These are phyloP conservation scores for Drosophila bipectinata DNA, from an alignment of 1,140 invertebrate species.

Conservation along the genomic window DNA sequence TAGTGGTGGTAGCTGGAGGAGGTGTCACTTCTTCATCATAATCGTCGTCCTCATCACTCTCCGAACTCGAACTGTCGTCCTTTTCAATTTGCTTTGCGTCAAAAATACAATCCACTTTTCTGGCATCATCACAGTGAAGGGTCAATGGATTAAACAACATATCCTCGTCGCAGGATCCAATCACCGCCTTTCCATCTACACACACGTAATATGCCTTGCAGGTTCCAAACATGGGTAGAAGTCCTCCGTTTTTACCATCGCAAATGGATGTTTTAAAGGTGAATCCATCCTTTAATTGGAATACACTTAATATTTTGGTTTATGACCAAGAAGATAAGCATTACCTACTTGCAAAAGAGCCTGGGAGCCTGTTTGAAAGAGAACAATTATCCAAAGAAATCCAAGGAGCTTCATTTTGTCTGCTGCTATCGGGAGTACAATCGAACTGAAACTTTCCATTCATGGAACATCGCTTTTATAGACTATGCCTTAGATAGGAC, in stretches of 20 bases:
- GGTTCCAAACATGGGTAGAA: constrained; percentile 70
- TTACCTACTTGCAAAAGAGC: constrained; percentile 49
- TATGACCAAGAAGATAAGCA: background rate
- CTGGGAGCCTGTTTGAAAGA: constrained; percentile 18
- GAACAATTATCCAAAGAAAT: constrained; percentile 35
- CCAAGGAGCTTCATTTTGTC: constrained; percentile 38
- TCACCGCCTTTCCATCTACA: constrained; percentile 64
- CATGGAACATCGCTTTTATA: constrained; percentile 35
- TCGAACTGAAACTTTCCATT: constrained; percentile 42
- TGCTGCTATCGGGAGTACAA: constrained; percentile 17
- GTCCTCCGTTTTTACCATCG: constrained; percentile 59
- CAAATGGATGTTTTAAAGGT: constrained; percentile 57
- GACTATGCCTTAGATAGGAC: constrained; percentile 10
- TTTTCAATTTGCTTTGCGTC: constrained; percentile 17
- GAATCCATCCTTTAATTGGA: constrained; percentile 38
- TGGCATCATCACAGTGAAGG: constrained; percentile 58
- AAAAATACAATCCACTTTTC: constrained; percentile 49
- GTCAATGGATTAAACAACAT: constrained; percentile 58
- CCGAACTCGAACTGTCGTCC: background rate
- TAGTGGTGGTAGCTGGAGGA: constrained; percentile 7
- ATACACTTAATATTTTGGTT: background rate
- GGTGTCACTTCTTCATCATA: constrained; percentile 7
- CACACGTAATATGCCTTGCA: constrained; percentile 71
- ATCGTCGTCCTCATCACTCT: constrained; percentile 39
- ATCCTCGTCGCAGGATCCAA: constrained; percentile 55